phyloP scores from a whole-genome alignment of 2,888 invertebrate species.

The Ptychoptera albimana region DNA sequence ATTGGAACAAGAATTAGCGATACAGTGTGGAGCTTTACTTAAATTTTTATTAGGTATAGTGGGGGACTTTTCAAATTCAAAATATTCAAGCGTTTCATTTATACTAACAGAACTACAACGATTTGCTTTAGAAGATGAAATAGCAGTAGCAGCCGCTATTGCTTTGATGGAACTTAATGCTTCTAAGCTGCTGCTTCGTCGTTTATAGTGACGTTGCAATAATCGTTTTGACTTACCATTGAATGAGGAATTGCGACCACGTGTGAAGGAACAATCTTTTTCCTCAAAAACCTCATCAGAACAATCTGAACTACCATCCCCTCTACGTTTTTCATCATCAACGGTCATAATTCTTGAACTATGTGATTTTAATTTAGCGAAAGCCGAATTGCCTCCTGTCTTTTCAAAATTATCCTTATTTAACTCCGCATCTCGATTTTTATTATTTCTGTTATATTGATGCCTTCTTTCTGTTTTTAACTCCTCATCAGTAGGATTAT shows the following conservation, averaged over 20 bases:
- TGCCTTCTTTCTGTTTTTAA: not conserved
- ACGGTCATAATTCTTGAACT: not conserved
- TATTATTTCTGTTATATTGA: not conserved
- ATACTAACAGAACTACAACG: conserved; percentile 34
- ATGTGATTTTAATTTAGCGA: not conserved
- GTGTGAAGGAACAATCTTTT: not conserved
- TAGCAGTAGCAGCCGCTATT: not conserved
- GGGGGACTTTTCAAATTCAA: conserved; percentile 29
- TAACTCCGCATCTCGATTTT: not conserved
- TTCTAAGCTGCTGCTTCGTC: conserved; percentile 9
- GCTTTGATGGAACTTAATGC: not conserved
- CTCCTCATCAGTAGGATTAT: not conserved
- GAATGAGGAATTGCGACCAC: not conserved
- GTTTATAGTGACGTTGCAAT: not conserved
- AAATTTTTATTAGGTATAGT: conserved; percentile 5
- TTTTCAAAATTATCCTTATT: not conserved
- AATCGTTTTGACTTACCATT: not conserved
- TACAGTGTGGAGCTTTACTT: conserved; percentile 40
- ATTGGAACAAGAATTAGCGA: conserved; percentile 42
- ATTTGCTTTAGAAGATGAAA: conserved; percentile 10
- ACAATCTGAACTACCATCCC: conserved; percentile 6
- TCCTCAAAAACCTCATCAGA: conserved; percentile 9
- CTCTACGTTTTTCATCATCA: conserved; percentile 1
- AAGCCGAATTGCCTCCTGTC: not conserved
- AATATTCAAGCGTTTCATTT: conserved; percentile 35